A percentile compares a stretch with the other conserved stretches of the same genome.
phyloP scores from a whole-genome alignment of 2,113 vertebrate genomes.

The Lepus americanus region DNA sequence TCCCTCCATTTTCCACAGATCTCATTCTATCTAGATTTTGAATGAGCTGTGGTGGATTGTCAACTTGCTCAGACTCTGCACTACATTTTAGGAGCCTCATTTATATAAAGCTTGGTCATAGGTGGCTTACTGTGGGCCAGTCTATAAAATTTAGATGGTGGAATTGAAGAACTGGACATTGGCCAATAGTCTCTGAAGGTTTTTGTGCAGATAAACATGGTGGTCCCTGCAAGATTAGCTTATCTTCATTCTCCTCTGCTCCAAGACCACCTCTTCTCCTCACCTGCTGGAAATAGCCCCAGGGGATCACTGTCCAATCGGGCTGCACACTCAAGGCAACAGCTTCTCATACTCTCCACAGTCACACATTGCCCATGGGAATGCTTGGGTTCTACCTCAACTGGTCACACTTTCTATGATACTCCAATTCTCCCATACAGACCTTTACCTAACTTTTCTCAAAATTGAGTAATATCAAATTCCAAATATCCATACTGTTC shows the following conservation, averaged over 20 bases:
- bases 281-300: not conserved
- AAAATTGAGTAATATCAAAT: not conserved
- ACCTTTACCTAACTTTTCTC: not conserved
- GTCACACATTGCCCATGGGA: not conserved
- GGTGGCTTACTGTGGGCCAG: not conserved
- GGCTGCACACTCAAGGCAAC: not conserved
- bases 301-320: not conserved
- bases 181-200: not conserved
- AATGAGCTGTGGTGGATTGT: not conserved
- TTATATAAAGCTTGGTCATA: not conserved
- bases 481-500: not conserved
- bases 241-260: not conserved
- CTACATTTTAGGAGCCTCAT: not conserved
- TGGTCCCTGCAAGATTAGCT: not conserved
- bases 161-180: not conserved
- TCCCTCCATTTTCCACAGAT: not conserved
- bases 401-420: not conserved
- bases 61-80: not conserved
- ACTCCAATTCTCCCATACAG: too few species aligned
- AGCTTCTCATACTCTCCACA: not conserved
- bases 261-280: not conserved
- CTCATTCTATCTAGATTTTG: not conserved
- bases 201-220: not conserved
- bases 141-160: not conserved
- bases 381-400: not conserved